Base-by-base conservation (phyloP, 2,797 vertebrate species). In the Alfaro cultratus region DNA sequence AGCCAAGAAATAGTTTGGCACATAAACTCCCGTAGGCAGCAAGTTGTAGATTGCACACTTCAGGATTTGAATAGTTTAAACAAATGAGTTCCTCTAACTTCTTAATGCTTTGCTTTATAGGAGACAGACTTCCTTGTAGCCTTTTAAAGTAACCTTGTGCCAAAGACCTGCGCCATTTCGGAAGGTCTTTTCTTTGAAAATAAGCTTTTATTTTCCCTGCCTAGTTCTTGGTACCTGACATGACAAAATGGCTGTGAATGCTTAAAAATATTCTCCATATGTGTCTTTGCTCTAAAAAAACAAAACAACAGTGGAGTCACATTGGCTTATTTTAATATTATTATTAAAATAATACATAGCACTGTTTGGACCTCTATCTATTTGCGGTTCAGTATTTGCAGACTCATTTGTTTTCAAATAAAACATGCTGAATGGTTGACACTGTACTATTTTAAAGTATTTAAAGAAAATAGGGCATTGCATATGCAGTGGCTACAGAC, bases 1-100 rank as follows among this genome's bases (percentile, higher is more conserved):
- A 2, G 80, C 67, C 64, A 68, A 82, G 74, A 85, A 81, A 85
- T 74, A 70, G 53, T 74, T 70, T 53, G 47, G 57, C 26, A 62
- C 60, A 75, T 51, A 70, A 80, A 57, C 53, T 16, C 26, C n/a
- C 36, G 4, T 67, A 75, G 79, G 75, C 62, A 73, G 73, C 31
- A 49, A 74, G 80, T 46, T 45, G 12, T 49, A 15, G 7, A 78
- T 74, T 60, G 39, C 51, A 70, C 31, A 55, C 29, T 72, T 45
- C 68, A 26, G 73, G 11, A 76, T 74, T 78, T 31, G 10, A 47
- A 34, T 46, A 6, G 36, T 67, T 76, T 71, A 18, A 76, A 77
- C 71, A 77, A 77, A 83, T 4, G 16, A 71, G 18, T 31, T 34
- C 68, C 43, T 72, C 68, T 43, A 72, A 46, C n/a, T 46, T 46